Base-by-base conservation (phyloP, 2,888 invertebrate genomes). In the Actias luna region DNA sequence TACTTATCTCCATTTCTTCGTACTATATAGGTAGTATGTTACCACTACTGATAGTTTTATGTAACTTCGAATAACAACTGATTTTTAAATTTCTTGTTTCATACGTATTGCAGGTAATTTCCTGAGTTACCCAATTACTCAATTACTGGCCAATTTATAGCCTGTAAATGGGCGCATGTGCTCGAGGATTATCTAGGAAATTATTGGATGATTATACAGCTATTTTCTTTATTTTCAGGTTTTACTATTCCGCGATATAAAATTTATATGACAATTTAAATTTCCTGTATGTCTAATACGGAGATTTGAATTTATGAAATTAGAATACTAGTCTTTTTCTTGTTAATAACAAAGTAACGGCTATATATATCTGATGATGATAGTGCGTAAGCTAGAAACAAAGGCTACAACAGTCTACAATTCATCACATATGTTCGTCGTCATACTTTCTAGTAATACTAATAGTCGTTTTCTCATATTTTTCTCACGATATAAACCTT, bases 71-170 rank as follows among this genome's bases (percentile, higher is more conserved):
- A n/a, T 55, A 29, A 29, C n/a, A 29, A 55, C 1, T 29, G 55
- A 29, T 29, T n/a, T 29, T 55, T 29, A 16, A 16, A 29, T n/a
- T 55, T 55, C n/a, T 29, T 16, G 7, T 25, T 50, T 25, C 12
- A 12, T 12, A 0, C 22, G 16, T 42, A 71, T 70, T 69, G 69
- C 60, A 59, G 64, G 64, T 66, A 76, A 76, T 75, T n/a, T n/a
- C n/a, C n/a, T n/a, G n/a, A n/a, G n/a, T n/a, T n/a, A n/a, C n/a
- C n/a, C 66, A 69, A 52, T 63, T 61, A 50, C 65, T 69, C 69
- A 76, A 78, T 74, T 77, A 68, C 61, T 60, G 58, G 66, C 75
- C 16, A 16, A 29, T 29, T 77, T 71, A 70, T 70, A 60, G 68
- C 66, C 65, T 25, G 66, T 59, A 71, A 72, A 70, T 69, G 66